Percentiles rank a stretch among this genome's conserved stretches.
phyloP scores from a whole-genome alignment of 2,113 vertebrate genomes.

The Gulo gulo region DNA sequence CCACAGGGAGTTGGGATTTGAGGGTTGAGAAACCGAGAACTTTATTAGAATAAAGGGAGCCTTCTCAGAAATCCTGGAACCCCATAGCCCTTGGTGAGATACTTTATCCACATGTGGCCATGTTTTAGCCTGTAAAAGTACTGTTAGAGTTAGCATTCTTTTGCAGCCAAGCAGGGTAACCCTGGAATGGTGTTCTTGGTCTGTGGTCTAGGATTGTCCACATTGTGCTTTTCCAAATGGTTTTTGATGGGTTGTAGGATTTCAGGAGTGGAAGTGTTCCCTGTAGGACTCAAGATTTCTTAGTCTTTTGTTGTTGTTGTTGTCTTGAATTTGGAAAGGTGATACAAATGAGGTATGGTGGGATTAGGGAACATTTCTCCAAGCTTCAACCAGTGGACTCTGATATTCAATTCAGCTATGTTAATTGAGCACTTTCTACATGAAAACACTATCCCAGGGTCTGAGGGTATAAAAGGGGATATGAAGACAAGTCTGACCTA shows the following conservation, averaged over 20 bases:
- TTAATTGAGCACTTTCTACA: neutral
- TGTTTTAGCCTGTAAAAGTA: neutral
- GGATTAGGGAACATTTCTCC: neutral
- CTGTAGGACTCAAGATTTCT: neutral
- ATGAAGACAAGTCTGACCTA: neutral
- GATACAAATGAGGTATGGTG: neutral
- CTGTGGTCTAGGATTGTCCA: neutral
- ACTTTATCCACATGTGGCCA: neutral
- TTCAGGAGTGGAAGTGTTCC: neutral
- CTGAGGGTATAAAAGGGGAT: neutral
- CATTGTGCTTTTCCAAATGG: neutral
- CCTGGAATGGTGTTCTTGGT: slow-evolving; percentile 30
- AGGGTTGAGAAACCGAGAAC: neutral
- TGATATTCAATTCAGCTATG: neutral
- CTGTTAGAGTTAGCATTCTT: neutral
- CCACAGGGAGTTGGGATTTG: neutral
- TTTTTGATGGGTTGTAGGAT: slow-evolving; percentile 26
- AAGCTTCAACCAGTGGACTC: neutral
- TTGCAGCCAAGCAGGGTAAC: neutral
- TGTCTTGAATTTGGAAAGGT: slow-evolving; percentile 38
- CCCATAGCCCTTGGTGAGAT: neutral
- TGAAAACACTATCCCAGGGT: neutral
- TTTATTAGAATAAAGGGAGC: slow-evolving; percentile 19
- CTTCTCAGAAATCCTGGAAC: slow-evolving; percentile 55
- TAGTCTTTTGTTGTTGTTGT: neutral